Evolutionary conservation across 2,797 vertebrate species (phyloP).

Genomic region (Acrossocheilus fasciatus): DNA sequence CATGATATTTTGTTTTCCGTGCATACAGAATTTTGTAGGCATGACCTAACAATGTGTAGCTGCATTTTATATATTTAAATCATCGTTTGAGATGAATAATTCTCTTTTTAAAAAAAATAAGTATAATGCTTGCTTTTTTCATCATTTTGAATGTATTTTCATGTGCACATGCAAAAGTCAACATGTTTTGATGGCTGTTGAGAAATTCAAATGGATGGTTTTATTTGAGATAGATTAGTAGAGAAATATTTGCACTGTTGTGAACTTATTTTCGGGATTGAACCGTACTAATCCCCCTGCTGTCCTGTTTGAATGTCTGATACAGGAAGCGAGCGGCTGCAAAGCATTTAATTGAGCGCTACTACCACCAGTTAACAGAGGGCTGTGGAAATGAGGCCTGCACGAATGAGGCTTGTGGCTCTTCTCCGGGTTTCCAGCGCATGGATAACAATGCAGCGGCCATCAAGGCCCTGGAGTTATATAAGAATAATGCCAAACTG

Average conservation of each 20-base stretch:
- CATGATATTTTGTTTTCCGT: neutral
- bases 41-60: slow-evolving; percentile 16
- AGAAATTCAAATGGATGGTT: neutral
- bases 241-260: slow-evolving; percentile 72
- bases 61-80: slow-evolving; percentile 5
- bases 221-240: neutral
- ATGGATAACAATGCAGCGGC: slow-evolving; percentile 98
- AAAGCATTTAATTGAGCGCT: slow-evolving; percentile 99
- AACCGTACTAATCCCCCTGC: slow-evolving; percentile 80
- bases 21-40: slow-evolving; percentile 25
- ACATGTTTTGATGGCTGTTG: slow-evolving; percentile 24
- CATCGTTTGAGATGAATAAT: slow-evolving; percentile 9
- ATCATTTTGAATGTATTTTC: neutral
- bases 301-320: slow-evolving; percentile 84
- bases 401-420: slow-evolving; percentile 98
- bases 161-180: neutral
- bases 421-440: slow-evolving; percentile 89
- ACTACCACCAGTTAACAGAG: slow-evolving; percentile 99
- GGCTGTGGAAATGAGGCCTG: slow-evolving; percentile 99
- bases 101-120: neutral
- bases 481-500: slow-evolving; percentile 98
- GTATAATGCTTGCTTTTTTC: neutral
- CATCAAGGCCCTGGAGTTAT: slow-evolving; percentile 97
- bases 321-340: slow-evolving; percentile 99
- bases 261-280: slow-evolving; percentile 71